Base-by-base conservation (phyloP, 2,888 invertebrate species). In the Stegana nigrithorax region DNA sequence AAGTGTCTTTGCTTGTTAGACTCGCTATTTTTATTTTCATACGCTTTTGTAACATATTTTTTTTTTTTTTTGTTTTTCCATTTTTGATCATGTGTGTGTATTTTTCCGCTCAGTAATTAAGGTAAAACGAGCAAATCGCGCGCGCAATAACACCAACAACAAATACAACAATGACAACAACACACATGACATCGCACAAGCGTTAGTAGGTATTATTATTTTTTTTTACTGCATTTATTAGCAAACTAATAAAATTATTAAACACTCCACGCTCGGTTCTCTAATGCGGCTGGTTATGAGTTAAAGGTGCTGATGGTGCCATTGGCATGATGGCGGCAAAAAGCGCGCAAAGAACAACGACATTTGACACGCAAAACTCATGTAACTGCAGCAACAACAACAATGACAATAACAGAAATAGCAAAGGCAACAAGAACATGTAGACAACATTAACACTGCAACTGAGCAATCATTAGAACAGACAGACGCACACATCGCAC, bases 291-390 rank as follows among this genome's bases (percentile, higher is more conserved):
- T n/a, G n/a, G n/a, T n/a, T n/a, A n/a, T n/a, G n/a, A n/a, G n/a
- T n/a, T n/a, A n/a, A n/a, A n/a, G n/a, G n/a, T n/a, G n/a, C n/a
- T n/a, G n/a, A n/a, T n/a, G n/a, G n/a, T n/a, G n/a, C n/a, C n/a
- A n/a, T n/a, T n/a, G n/a, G n/a, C n/a, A n/a, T n/a, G n/a, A n/a
- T n/a, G n/a, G n/a, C n/a, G n/a, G n/a, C n/a, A 36, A 36, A n/a
- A n/a, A 36, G 14, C 25, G 29, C 53, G 17, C 32, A 14, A 53
- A 53, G 53, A 53, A 53, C 32, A 53, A 53, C 53, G 32, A 53
- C 53, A 32, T 53, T 58, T 50, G 59, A 72, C 72, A 72, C 72
- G 72, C 72, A 67, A 72, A 72, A 72, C 65, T 70, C 74, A 72
- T 72, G 75, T 72, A 72, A 72, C 25, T 42, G 26, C 32, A 65